Conservation (phyloP, 2,113 vertebrate genomes). For the Agapornis roseicollis region DNA sequence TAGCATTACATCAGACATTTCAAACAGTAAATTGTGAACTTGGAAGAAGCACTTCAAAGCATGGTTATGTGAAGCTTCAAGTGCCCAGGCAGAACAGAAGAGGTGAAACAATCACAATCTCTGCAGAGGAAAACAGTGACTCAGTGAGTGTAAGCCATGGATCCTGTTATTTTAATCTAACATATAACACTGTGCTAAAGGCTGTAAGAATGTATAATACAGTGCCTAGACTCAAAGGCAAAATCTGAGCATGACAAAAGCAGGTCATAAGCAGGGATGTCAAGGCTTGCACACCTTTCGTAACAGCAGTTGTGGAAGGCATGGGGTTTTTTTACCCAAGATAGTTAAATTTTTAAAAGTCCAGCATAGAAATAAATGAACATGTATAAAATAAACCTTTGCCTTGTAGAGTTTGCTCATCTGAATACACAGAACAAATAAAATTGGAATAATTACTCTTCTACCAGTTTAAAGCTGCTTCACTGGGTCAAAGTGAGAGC, state of each 20-base stretch:
- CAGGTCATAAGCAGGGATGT: neutral
- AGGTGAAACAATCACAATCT: neutral
- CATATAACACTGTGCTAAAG: neutral
- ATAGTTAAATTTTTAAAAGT: neutral
- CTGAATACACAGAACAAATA: neutral
- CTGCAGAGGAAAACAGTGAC: neutral
- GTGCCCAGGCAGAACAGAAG: neutral
- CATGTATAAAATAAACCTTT: neutral
- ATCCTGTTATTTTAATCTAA: slow-evolving; percentile 1
- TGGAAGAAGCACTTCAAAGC: slow-evolving; percentile 58
- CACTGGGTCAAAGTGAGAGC: neutral
- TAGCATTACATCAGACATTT: slow-evolving; percentile 54
- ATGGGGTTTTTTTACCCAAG: neutral
- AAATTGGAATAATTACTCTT: neutral
- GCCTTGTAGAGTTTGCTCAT: neutral
- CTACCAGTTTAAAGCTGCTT: neutral
- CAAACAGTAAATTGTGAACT: slow-evolving; percentile 54
- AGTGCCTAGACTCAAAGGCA: neutral
- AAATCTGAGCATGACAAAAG: neutral
- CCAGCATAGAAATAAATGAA: neutral
- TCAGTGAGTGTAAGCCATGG: neutral
- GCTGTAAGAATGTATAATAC: neutral
- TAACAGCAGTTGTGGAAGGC: neutral
- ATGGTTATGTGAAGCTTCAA: slow-evolving; percentile 29
- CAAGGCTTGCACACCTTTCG: neutral